Evolutionary conservation across 2,113 vertebrate species (phyloP).

Genomic region (Girardinichthys multiradiatus): DNA sequence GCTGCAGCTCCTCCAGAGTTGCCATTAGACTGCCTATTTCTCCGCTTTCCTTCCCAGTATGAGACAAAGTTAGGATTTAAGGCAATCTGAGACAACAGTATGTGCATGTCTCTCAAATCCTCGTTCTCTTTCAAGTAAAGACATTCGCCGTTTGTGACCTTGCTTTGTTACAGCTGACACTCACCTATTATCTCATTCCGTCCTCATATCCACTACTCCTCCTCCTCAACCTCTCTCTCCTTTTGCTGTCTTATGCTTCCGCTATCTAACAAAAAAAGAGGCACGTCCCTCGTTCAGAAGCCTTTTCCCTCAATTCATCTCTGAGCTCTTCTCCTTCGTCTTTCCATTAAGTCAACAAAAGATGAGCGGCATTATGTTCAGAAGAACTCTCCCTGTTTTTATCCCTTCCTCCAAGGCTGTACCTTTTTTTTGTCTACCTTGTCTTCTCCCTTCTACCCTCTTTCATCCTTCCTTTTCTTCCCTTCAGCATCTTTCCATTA

Average conservation of each 20-base stretch:
- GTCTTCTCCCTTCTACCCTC: constrained; percentile 35
- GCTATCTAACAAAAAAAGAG: constrained; percentile 63
- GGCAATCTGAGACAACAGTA: constrained; percentile 16
- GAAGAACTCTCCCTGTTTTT: constrained; percentile 35
- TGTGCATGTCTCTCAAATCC: constrained; percentile 62
- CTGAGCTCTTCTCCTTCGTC: constrained; percentile 56
- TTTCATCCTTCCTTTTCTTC: constrained; percentile 54
- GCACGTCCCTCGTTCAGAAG: constrained; percentile 56
- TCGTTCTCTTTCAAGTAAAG: constrained; percentile 72
- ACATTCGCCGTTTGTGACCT: constrained; percentile 73
- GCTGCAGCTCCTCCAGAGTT: no score
- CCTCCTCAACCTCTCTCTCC: constrained; percentile 51
- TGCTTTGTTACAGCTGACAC: constrained; percentile 76
- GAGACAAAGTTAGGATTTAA: constrained; percentile 25
- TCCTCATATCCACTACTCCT: constrained; percentile 64
- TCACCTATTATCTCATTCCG: constrained; percentile 71
- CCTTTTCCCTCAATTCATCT: constrained; percentile 60
- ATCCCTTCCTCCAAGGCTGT: constrained; percentile 51
- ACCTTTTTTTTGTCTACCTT: constrained; percentile 49
- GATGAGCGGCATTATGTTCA: constrained; percentile 31
- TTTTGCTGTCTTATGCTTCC: constrained; percentile 45
- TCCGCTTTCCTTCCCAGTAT: background rate
- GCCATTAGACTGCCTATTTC: background rate
- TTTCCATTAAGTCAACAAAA: constrained; percentile 77
- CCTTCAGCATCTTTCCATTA: constrained; percentile 64